phyloP scores from a whole-genome alignment of 2,888 invertebrate genomes.

The Archips xylosteana region DNA sequence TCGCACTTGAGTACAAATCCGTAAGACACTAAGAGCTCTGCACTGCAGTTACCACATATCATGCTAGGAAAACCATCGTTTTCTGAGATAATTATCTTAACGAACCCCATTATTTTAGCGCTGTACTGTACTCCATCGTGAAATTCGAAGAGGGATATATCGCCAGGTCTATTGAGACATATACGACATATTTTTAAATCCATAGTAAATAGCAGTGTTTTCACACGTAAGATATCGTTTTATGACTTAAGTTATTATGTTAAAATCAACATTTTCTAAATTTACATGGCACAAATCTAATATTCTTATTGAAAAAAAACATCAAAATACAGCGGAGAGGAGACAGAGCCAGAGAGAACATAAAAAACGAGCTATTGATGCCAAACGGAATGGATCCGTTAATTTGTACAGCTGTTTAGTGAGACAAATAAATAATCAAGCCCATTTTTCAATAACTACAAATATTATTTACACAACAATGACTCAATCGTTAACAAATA shows the following conservation, averaged over 20 bases:
- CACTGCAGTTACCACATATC: slow-evolving; percentile 67
- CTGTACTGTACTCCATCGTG: slow-evolving; percentile 65
- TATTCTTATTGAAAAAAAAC: not conserved
- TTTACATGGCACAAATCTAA: not conserved
- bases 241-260: not conserved
- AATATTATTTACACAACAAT: no score
- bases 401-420: not conserved
- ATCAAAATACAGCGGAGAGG: not conserved
- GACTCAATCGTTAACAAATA: no score
- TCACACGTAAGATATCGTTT: not conserved
- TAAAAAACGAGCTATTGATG: not conserved
- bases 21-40: slow-evolving; percentile 64
- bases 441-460: not conserved
- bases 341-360: no score
- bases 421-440: not conserved
- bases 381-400: not conserved
- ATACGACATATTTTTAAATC: slow-evolving; percentile 65
- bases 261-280: not conserved
- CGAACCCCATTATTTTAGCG: slow-evolving; percentile 69
- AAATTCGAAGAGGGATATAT: slow-evolving; percentile 65
- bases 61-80: slow-evolving; percentile 70
- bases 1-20: slow-evolving; percentile 72
- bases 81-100: slow-evolving; percentile 62
- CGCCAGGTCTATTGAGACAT: slow-evolving; percentile 68
- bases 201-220: slow-evolving; percentile 45